Percentiles rank a stretch among this genome's conserved stretches.
These are phyloP conservation scores for Callopanchax toddi DNA, from an alignment of 2,113 vertebrate genomes.

Conservation along the genomic window DNA sequence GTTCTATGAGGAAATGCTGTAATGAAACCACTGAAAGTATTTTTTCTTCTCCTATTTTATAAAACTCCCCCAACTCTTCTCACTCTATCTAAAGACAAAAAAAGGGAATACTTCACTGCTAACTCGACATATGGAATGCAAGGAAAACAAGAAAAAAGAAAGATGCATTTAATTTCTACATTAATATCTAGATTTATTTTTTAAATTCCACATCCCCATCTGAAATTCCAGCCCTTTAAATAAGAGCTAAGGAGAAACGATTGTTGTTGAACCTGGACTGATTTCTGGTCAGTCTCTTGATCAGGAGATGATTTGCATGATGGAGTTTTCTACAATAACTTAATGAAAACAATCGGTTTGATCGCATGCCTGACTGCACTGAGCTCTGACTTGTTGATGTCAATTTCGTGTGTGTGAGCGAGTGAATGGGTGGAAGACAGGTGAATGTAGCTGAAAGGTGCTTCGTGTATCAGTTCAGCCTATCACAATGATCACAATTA, in stretches of 20 bases:
- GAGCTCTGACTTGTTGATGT: conserved; percentile 47
- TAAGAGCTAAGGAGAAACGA: conserved; percentile 1
- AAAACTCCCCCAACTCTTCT: conserved; percentile 17
- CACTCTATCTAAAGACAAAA: conserved; percentile 14
- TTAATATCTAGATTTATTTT: conserved; percentile 5
- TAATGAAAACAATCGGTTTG: conserved; percentile 31
- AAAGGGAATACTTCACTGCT: conserved; percentile 32
- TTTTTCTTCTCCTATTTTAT: conserved; percentile 23
- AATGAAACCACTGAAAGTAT: conserved; percentile 22
- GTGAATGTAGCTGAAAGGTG: conserved; percentile 55
- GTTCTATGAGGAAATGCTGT: conserved; percentile 93
- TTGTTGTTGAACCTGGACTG: conserved; percentile 19
- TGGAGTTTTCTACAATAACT: conserved; percentile 30
- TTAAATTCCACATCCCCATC: conserved; percentile 19
- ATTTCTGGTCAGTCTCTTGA: conserved; percentile 7
- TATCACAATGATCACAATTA: not conserved
- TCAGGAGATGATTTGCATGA: conserved; percentile 53
- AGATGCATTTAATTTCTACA: conserved; percentile 13
- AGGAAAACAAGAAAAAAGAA: conserved; percentile 8
- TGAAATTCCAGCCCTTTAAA: conserved; percentile 11
- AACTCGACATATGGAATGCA: conserved; percentile 11
- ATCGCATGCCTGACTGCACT: conserved; percentile 56
- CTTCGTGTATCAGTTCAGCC: conserved; percentile 22
- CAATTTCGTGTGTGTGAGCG: conserved; percentile 19
- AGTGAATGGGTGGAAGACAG: conserved; percentile 26